Percentiles rank a stretch among this genome's conserved stretches.
These are phyloP conservation scores for Oithona nana DNA, from an alignment of 2,888 invertebrate genomes.

Conservation along the genomic window DNA sequence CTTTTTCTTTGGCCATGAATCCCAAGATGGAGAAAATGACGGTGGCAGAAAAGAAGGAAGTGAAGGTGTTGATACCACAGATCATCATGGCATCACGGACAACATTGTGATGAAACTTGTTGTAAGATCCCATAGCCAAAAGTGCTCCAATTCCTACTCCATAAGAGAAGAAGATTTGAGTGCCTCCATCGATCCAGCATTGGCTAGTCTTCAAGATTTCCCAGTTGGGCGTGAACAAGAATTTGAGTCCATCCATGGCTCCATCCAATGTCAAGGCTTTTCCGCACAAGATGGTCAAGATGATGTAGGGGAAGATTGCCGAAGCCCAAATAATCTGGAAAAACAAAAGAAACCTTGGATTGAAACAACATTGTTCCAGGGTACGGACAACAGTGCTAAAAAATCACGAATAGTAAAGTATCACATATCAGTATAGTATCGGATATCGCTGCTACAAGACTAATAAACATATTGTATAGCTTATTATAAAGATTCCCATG, in stretches of 20 bases:
- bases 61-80: slow-evolving; percentile 47
- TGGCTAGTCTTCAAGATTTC: slow-evolving; percentile 27
- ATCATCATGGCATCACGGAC: slow-evolving; percentile 53
- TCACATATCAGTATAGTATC: too few relatives aligned
- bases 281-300: slow-evolving; percentile 10
- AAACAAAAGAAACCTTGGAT: too few relatives aligned
- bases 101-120: slow-evolving; percentile 35
- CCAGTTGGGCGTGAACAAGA: slow-evolving; percentile 46
- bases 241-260: slow-evolving; percentile 39
- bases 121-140: slow-evolving; percentile 18
- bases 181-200: slow-evolving; percentile 27
- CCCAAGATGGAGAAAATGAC: slow-evolving; percentile 57
- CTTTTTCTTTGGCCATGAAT: slow-evolving; percentile 41
- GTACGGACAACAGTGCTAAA: too few relatives aligned
- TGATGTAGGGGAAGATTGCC: slow-evolving; percentile 17
- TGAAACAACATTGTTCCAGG: too few relatives aligned
- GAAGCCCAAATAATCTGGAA: slow-evolving; percentile 51
- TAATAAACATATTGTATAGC: too few relatives aligned
- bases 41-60: slow-evolving; percentile 50
- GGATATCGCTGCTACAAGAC: too few relatives aligned
- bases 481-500: too few relatives aligned
- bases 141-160: slow-evolving; percentile 18
- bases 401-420: too few relatives aligned
- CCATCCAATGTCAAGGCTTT: slow-evolving; percentile 18
- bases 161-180: slow-evolving; percentile 18